These are phyloP conservation scores for Pedicia rivosa DNA, from an alignment of 2,888 invertebrate genomes.

Conservation along the genomic window DNA sequence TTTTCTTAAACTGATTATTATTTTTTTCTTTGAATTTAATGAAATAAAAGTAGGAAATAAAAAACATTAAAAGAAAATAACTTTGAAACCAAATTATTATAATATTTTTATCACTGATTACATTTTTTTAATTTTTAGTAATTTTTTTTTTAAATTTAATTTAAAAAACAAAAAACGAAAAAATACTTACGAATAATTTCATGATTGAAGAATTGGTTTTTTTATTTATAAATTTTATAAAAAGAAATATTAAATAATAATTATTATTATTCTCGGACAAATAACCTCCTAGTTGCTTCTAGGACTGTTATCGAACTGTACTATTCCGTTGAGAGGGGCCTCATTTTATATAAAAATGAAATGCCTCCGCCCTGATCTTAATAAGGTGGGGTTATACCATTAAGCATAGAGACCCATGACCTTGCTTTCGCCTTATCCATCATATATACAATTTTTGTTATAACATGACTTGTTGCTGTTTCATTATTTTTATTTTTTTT, in stretches of 20 bases:
- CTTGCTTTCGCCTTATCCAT: slow-evolving; percentile 14
- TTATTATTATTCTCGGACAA: slow-evolving; percentile 6
- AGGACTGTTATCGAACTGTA: slow-evolving; percentile 35
- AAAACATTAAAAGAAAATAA: too few species aligned
- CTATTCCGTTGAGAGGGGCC: slow-evolving; percentile 24
- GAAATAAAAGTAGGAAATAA: background rate
- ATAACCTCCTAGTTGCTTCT: slow-evolving; percentile 30
- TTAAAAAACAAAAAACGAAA: too few species aligned
- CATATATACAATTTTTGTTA: slow-evolving; percentile 1
- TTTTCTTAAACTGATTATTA: background rate
- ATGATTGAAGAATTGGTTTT: slow-evolving; percentile 6
- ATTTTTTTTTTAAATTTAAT: slow-evolving; percentile 14
- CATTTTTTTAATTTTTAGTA: slow-evolving; percentile 13
- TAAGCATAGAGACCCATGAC: slow-evolving; percentile 11
- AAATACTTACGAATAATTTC: slow-evolving; percentile 12
- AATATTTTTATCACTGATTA: too few species aligned
- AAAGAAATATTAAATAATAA: background rate
- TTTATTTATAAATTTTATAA: background rate
- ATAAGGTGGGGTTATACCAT: slow-evolving; percentile 10
- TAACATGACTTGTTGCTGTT: too few species aligned
- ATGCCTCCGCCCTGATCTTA: slow-evolving; percentile 3
- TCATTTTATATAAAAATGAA: slow-evolving; percentile 24
- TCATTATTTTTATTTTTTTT: too few species aligned
- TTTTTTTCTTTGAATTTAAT: background rate
- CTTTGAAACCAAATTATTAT: too few species aligned